A percentile compares a stretch with the other conserved stretches of the same genome.
These are phyloP conservation scores for Temnothorax ravouxi DNA, from an alignment of 2,888 invertebrate species.

Conservation along the genomic window DNA sequence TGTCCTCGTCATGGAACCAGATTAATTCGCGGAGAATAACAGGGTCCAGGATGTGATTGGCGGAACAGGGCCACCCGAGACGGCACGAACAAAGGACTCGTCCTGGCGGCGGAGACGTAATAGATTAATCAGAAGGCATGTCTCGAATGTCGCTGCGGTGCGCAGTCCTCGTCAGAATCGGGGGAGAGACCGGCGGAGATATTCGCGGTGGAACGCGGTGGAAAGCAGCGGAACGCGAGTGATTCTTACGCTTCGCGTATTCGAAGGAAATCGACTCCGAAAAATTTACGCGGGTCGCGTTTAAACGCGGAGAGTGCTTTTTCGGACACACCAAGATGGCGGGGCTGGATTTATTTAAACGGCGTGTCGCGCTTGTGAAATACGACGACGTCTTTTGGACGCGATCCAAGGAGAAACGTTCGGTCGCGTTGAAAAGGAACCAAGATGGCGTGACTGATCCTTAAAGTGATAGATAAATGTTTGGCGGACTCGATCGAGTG, in stretches of 20 bases:
- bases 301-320: slow-evolving; percentile 48
- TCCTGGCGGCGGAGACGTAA: slow-evolving; percentile 62
- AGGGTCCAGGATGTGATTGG: slow-evolving; percentile 60
- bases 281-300: slow-evolving; percentile 51
- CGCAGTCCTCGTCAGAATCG: slow-evolving; percentile 20
- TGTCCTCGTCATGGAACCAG: slow-evolving; percentile 48
- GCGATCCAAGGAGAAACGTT: slow-evolving; percentile 55
- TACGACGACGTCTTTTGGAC: slow-evolving; percentile 50
- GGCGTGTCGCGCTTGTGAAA: slow-evolving; percentile 52
- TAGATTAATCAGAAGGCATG: slow-evolving; percentile 72
- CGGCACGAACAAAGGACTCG: slow-evolving; percentile 65
- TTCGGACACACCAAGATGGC: slow-evolving; percentile 51
- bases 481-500: slow-evolving; percentile 54
- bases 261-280: slow-evolving; percentile 48
- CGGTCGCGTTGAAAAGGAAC: slow-evolving; percentile 53
- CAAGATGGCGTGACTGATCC: slow-evolving; percentile 57
- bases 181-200: not conserved
- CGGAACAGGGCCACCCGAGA: slow-evolving; percentile 60
- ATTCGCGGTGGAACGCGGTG: not conserved
- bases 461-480: slow-evolving; percentile 58
- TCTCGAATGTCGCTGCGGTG: slow-evolving; percentile 49
- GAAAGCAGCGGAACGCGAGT: no score
- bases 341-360: slow-evolving; percentile 53
- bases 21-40: slow-evolving; percentile 68
- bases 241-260: not conserved